A percentile compares a stretch with the other conserved stretches of the same genome.
These are phyloP conservation scores for Acrocephalus scirpaceus DNA, from an alignment of 2,797 vertebrate species.

Conservation along the genomic window DNA sequence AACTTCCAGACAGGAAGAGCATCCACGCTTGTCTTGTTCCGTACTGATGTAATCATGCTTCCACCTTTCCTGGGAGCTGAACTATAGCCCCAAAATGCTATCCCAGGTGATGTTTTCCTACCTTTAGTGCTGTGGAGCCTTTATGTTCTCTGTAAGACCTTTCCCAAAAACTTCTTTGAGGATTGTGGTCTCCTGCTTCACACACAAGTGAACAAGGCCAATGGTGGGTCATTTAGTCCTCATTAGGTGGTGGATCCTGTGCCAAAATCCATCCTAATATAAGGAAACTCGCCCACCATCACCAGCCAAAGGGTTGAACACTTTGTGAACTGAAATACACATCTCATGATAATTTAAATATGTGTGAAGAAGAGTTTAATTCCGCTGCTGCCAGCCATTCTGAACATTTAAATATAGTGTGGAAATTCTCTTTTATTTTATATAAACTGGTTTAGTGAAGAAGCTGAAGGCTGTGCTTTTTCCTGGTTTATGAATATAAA, in stretches of 20 bases:
- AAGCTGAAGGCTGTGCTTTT: not conserved
- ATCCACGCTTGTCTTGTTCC: not conserved
- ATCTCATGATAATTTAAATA: constrained; percentile 3
- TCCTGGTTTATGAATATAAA: not conserved
- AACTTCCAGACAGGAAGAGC: not conserved
- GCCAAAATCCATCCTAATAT: not conserved
- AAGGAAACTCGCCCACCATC: not conserved
- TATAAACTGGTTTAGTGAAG: constrained; percentile 17
- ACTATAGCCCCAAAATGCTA: not conserved
- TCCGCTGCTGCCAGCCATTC: not conserved
- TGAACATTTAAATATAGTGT: not conserved
- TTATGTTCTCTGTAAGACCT: not conserved
- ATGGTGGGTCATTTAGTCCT: not conserved
- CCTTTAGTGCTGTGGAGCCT: not conserved
- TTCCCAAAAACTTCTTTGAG: not conserved
- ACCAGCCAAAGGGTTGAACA: not conserved
- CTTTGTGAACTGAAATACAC: constrained; percentile 8
- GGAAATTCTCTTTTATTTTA: constrained; percentile 13
- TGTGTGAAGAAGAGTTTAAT: not conserved
- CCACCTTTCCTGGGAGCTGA: not conserved
- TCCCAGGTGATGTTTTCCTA: not conserved
- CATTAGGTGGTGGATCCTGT: not conserved
- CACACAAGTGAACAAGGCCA: not conserved
- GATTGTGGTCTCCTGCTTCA: not conserved
- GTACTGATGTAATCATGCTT: not conserved